Base-by-base conservation (phyloP, 1,140 invertebrate species). In the Heliconius nattereri region DNA sequence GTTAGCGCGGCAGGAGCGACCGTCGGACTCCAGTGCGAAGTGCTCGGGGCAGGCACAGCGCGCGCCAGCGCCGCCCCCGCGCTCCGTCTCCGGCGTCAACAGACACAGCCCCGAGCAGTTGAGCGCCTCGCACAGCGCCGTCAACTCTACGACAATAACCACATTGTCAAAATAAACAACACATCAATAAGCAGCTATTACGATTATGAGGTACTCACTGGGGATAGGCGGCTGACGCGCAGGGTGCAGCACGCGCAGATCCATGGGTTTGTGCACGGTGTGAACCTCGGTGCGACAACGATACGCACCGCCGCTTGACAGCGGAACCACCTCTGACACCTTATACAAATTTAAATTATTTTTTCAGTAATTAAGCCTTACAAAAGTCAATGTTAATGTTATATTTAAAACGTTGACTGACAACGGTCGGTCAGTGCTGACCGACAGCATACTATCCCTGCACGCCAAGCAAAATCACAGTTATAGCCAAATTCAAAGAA, bases 251-350 rank as follows among this genome's bases (percentile, higher is more conserved):
- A 98, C 95, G 74, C 98, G 96, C 60, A 98, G 94, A 90, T 98
- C 98, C 97, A 99, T 98, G 6, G 98, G 98, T 78, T 98, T 95
- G 87, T 98, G 97, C 74, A 98, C 96, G 40, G 96, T 96, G 79
- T 96, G 96, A 2, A 96, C 95, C 73, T 98, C 94, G 0, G 96
- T 96, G 77, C 95, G 95, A 86, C 97, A 97, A 5, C 88, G 85
- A 79, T 85, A 85, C 35, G 90, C 89, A 72, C 87, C 91, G 78
- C 90, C 89, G 37, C 78, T 73, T 73, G 81, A 95, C 73, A 75
- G 45, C 45, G 95, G 85, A 96, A 75, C 72, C 66, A 73, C 78
- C 78, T 83, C 85, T 9, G 81, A 75, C 40, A 87, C 84, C 87
- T 90, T 75, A 72, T 13, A 20, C 11, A 52, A 7, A 2, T 52